These are phyloP conservation scores for Chirona hameri DNA, from an alignment of 2,888 invertebrate genomes.

Conservation along the genomic window DNA sequence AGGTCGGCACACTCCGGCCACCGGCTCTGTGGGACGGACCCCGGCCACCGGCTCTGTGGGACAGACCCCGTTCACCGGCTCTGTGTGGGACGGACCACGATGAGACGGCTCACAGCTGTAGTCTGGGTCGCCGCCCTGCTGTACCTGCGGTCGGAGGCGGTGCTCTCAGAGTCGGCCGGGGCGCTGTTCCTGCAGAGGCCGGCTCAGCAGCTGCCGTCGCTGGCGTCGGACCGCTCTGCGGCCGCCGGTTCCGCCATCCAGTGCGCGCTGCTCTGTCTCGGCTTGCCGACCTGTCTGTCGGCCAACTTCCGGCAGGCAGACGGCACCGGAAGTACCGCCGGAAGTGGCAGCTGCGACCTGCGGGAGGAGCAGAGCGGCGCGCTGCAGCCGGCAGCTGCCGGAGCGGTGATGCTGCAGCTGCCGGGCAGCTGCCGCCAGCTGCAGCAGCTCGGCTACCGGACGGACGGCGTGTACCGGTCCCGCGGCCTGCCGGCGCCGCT, in stretches of 20 bases:
- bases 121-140: no score
- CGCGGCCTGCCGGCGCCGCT: neutral
- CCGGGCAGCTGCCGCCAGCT: neutral
- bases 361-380: neutral
- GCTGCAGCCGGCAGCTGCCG: neutral
- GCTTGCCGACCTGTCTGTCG: neutral
- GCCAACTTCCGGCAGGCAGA: neutral
- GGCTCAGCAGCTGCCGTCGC: no score
- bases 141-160: no score
- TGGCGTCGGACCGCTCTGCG: neutral
- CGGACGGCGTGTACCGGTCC: neutral
- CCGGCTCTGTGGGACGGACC: no score
- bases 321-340: no score
- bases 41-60: no score
- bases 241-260: neutral
- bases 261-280: neutral
- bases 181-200: no score
- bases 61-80: no score
- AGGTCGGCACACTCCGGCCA: no score
- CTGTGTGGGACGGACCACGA: no score
- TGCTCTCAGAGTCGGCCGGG: no score
- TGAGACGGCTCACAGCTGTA: no score
- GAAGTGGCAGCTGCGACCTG: neutral
- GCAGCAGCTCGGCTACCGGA: neutral
- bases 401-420: neutral